A percentile compares a stretch with the other conserved stretches of the same genome.
Conservation (phyloP, 2,888 invertebrate genomes). For the Thyatira batis region DNA sequence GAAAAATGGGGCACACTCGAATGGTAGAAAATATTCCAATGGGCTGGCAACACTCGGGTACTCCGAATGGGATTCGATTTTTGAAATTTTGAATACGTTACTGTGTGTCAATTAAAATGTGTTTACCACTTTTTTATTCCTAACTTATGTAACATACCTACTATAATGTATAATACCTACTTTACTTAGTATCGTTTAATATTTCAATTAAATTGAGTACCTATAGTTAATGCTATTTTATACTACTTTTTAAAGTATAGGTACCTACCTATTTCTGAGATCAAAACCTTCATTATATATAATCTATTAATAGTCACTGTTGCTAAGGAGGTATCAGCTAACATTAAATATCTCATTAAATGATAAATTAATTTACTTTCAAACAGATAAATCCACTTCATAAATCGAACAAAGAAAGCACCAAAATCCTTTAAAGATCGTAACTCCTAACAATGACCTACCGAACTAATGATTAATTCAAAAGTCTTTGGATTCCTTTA, state of each 20-base stretch:
- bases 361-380: conserved; percentile 59
- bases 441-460: conserved; percentile 66
- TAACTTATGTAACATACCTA: too few species aligned
- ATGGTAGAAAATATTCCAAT: conserved; percentile 57
- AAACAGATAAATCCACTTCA: conserved; percentile 69
- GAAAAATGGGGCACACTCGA: conserved; percentile 65
- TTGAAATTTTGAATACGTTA: conserved; percentile 46
- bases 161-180: too few species aligned
- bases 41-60: conserved; percentile 53
- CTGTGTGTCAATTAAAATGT: conserved; percentile 9
- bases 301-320: background rate
- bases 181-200: too few species aligned
- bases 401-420: conserved; percentile 49
- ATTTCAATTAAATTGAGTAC: too few species aligned
- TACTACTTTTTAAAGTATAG: too few species aligned
- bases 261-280: too few species aligned
- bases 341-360: conserved; percentile 33
- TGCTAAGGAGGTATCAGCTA: background rate
- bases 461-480: conserved; percentile 78
- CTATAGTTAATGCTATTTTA: too few species aligned
- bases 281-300: background rate
- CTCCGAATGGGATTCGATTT: conserved; percentile 35
- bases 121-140: background rate
- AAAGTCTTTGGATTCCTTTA: conserved; percentile 67
- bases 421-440: conserved; percentile 59